Conservation (phyloP, 2,113 vertebrate genomes). For the Thryonomys swinderianus region DNA sequence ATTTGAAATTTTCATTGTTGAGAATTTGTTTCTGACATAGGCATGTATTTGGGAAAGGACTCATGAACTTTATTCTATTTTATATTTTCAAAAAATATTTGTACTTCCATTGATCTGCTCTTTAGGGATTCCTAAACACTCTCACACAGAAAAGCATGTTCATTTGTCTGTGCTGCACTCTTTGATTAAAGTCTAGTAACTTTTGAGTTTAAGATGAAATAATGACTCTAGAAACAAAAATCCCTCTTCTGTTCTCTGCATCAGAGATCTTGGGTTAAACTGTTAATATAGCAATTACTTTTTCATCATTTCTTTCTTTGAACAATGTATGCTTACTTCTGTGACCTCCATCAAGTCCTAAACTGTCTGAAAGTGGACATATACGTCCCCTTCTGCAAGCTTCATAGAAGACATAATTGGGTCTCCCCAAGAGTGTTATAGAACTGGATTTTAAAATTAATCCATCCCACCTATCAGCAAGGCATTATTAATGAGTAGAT, state of each 20-base stretch:
- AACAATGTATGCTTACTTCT: background rate
- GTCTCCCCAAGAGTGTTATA: background rate
- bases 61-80: background rate
- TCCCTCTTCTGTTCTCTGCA: background rate
- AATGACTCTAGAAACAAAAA: background rate
- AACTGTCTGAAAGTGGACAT: background rate
- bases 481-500: background rate
- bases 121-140: background rate
- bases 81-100: slow-evolving; percentile 3
- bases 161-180: background rate
- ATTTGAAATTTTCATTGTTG: slow-evolving; percentile 13
- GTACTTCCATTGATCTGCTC: background rate
- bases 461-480: background rate
- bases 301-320: background rate
- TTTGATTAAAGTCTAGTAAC: background rate
- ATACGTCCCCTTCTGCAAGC: background rate
- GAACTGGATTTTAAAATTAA: background rate
- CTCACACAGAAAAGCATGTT: background rate
- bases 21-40: background rate
- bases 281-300: background rate
- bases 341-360: background rate
- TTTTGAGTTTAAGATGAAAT: slow-evolving; percentile 29
- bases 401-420: background rate
- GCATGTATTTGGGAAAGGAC: background rate
- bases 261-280: background rate